Base-by-base conservation (phyloP, 2,113 vertebrate genomes). In the Blennius ocellaris region DNA sequence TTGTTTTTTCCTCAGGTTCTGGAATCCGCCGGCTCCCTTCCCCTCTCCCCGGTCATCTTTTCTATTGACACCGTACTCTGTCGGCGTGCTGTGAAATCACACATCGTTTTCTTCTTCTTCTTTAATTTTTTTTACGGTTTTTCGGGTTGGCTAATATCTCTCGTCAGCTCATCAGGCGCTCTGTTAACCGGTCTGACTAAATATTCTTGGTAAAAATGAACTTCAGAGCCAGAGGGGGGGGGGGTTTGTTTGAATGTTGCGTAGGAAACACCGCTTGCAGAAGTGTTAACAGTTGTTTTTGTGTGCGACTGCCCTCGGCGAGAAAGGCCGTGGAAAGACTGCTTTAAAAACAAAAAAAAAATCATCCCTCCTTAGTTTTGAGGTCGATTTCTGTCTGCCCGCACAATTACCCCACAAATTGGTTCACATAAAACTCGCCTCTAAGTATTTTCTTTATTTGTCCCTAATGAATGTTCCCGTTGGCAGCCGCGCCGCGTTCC, bases 381-480 rank as follows among this genome's bases (percentile, higher is more conserved):
- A 82, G 80, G 85, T 87, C 70, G 58, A 73, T 83, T 88, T 85
- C 51, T 63, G 66, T 87, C 85, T 83, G 78, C 81, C 75, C 77
- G 36, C 76, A 83, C 85, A 91, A 87, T 88, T 85, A 89, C 75
- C 44, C 82, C 86, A 87, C 87, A 89, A 88, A 89, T 91, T 87
- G 85, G 78, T 90, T 82, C 87, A 84, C 85, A 89, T 90, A 87
- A 90, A 92, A 83, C 75, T 86, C 69, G 79, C 85, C 82, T 87
- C 81, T 85, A 90, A 92, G 83, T 91, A 76, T 92, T 90, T 91
- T 91, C 83, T 90, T 87, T 89, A 89, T 90, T 89, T 85, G 79
- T 87, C 85, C 84, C 90, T 89, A 91, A 89, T 90, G 89, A 92
- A 89, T 86, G 90, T 87, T 86, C 84, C 77, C 78, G 71, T 89